A percentile compares a stretch with the other conserved stretches of the same genome.
phyloP scores from a whole-genome alignment of 2,888 invertebrate genomes.

The Hydrotaea cyrtoneurina region DNA sequence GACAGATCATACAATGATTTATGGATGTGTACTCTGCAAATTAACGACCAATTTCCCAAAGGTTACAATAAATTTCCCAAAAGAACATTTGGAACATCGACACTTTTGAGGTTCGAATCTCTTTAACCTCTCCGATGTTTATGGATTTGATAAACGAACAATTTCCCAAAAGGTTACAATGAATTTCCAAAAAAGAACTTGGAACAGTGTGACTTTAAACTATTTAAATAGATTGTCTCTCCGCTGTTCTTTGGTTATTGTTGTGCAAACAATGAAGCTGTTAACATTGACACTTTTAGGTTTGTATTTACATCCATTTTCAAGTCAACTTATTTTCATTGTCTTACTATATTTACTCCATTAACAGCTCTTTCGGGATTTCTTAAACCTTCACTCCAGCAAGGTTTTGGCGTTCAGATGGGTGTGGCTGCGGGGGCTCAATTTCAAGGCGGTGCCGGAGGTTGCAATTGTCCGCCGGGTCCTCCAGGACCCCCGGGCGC shows the following conservation, averaged over 20 bases:
- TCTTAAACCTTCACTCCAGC: not conserved
- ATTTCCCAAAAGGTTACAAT: not conserved
- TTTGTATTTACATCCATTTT: constrained; percentile 21
- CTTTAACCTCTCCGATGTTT: too few relatives aligned
- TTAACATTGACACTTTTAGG: constrained; percentile 48
- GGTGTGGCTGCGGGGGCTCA: constrained; percentile 36
- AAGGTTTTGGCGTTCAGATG: constrained; percentile 26
- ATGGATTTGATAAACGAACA: constrained; percentile 10
- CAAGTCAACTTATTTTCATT: not conserved
- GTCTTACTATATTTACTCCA: not conserved
- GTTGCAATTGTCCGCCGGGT: constrained; percentile 60
- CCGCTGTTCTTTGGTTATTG: not conserved
- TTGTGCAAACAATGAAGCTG: constrained; percentile 36
- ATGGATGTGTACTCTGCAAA: not conserved
- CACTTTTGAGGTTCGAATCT: too few relatives aligned
- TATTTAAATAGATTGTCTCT: not conserved
- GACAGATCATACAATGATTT: constrained; percentile 29
- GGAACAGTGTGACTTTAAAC: not conserved
- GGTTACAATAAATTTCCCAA: not conserved
- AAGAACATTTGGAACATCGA: not conserved
- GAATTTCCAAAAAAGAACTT: not conserved
- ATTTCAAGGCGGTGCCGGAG: constrained; percentile 42
- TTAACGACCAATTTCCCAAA: constrained; percentile 7
- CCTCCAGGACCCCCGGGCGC: constrained; percentile 56
- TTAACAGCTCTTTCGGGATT: constrained; percentile 10